A percentile compares a stretch with the other conserved stretches of the same genome.
Evolutionary conservation across 2,113 vertebrate genomes (phyloP).

Genomic region (Tyrannus savana): DNA sequence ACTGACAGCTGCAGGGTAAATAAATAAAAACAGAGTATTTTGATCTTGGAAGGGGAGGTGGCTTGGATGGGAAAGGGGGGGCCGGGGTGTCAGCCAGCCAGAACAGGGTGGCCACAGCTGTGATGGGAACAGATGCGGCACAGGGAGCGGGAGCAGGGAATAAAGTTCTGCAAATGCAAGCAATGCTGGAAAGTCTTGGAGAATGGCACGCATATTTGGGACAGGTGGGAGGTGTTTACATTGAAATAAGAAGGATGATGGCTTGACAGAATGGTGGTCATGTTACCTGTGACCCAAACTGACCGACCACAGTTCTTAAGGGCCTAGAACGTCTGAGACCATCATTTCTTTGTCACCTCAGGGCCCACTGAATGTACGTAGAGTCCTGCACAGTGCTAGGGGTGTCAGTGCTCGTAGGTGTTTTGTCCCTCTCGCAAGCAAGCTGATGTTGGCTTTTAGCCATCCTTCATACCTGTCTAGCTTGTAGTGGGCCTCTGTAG

Average conservation of each 20-base stretch:
- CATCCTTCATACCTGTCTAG: not conserved
- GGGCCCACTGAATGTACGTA: not conserved
- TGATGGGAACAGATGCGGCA: conserved; percentile 82
- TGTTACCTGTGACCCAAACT: conserved; percentile 81
- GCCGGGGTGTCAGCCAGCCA: conserved; percentile 64
- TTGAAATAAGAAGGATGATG: conserved; percentile 80
- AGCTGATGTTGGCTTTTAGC: not conserved
- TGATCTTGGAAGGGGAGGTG: conserved; percentile 68
- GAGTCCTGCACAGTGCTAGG: not conserved
- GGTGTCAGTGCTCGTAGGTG: not conserved
- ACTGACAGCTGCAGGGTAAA: conserved; percentile 90
- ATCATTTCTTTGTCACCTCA: not conserved
- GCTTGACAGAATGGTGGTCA: conserved; percentile 71
- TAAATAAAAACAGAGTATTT: conserved; percentile 92
- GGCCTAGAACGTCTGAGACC: not conserved
- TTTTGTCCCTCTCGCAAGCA: not conserved
- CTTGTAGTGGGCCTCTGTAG: not conserved
- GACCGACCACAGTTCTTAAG: conserved; percentile 31
- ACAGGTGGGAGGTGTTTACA: conserved; percentile 94
- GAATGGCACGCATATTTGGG: conserved; percentile 81
- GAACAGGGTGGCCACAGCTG: conserved; percentile 76
- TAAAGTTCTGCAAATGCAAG: conserved; percentile 76
- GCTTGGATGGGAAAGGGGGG: conserved; percentile 6
- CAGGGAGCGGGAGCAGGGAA: conserved; percentile 61
- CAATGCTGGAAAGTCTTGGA: conserved; percentile 82